Base-by-base conservation (phyloP, 2,113 vertebrate species). In the Calyptomena viridis region DNA sequence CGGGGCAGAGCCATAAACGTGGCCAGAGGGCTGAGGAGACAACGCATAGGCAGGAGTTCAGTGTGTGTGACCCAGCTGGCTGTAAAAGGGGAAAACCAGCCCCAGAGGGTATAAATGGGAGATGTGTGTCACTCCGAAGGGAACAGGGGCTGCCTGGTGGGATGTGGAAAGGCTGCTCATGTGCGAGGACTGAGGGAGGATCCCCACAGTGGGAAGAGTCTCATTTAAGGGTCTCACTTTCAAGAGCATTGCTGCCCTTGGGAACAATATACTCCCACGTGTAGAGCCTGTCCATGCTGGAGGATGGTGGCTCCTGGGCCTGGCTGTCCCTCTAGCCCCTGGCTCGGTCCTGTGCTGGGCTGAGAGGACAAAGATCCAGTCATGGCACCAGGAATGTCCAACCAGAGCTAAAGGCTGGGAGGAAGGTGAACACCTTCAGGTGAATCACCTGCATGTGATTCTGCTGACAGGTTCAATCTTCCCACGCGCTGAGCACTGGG, bases 401-500 rank as follows among this genome's bases (percentile, higher is more conserved):
- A 2, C 2, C 40, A 31, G 18, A 53, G 73, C 0, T 6, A 4
- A 28, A 12, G 53, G 69, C 59, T 6, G 3, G 0, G 25, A 49
- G 49, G 55, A 50, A 13, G 66, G 56, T 0, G 39, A 63, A 11
- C 0, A 3, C 10, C 47, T n/a, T 1, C n/a, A n/a, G n/a, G n/a
- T n/a, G n/a, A n/a, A n/a, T n/a, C n/a, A n/a, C n/a, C 5, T 6
- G 2, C 30, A 4, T 0, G 7, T 3, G 58, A 3, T 8, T 22
- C 17, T 52, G 68, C 49, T 11, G 35, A 5, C 7, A 33, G 67
- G 11, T 5, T 64, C 60, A 8, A 7, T 3, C 12, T 24, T 14
- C 33, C 53, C 66, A 6, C 0, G 5, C 14, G 39, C 53, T 18
- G 25, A 28, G 12, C 14, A 2, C 20, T 0, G 12, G 59, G 33